Evolutionary conservation across 2,113 vertebrate genomes (phyloP).

Genomic region (Shinisaurus crocodilurus): DNA sequence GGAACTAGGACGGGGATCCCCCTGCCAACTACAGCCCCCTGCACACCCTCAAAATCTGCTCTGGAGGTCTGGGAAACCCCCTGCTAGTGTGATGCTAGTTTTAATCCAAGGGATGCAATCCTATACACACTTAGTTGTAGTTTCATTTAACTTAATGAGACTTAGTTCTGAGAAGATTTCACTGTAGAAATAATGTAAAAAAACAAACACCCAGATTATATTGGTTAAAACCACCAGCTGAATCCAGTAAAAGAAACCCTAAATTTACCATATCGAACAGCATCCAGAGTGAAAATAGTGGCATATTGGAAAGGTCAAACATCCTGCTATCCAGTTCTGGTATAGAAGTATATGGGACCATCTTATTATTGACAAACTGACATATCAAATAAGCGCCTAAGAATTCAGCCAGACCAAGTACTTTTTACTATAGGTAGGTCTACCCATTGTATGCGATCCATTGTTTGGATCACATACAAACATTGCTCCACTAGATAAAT

Average conservation of each 20-base stretch:
- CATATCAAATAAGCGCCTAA: neutral
- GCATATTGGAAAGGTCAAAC: no score
- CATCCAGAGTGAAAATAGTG: no score
- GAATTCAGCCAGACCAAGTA: neutral
- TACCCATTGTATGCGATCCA: no score
- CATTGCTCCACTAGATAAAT: no score
- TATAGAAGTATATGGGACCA: neutral
- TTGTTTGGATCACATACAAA: no score
- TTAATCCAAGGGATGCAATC: neutral
- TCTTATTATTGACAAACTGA: neutral
- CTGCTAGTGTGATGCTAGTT: no score
- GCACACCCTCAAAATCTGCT: neutral
- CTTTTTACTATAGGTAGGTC: neutral
- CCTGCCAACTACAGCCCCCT: no score
- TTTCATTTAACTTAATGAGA: neutral
- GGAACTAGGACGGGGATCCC: no score
- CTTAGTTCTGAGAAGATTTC: neutral
- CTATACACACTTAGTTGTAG: neutral
- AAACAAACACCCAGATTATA: neutral
- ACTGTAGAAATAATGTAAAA: neutral
- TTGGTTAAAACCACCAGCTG: no score
- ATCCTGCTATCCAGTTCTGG: neutral
- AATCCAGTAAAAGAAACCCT: no score
- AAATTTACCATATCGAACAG: no score
- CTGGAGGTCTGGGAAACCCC: no score